phyloP scores from a whole-genome alignment of 2,797 vertebrate genomes.

The Galagoides demidoff region DNA sequence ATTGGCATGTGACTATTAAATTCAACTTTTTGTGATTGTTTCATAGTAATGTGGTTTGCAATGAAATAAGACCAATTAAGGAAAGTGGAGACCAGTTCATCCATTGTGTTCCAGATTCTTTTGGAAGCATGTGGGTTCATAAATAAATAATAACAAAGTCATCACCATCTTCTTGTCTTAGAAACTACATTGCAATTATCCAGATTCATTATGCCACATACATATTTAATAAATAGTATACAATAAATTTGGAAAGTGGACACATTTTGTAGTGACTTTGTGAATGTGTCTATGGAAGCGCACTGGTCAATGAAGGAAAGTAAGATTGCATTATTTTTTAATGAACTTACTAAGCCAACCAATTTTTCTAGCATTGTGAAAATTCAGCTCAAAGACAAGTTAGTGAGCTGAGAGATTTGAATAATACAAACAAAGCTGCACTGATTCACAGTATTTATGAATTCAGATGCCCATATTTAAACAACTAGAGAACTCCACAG shows the following conservation, averaged over 20 bases:
- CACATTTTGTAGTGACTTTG: constrained; percentile 21
- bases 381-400: neutral
- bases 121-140: constrained; percentile 35
- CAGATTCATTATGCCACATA: neutral
- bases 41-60: neutral
- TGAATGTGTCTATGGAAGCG: neutral
- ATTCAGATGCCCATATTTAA: neutral
- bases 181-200: constrained; percentile 19
- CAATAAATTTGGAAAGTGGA: constrained; percentile 35
- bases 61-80: constrained; percentile 37
- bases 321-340: neutral
- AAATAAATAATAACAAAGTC: constrained; percentile 45
- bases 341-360: neutral
- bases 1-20: neutral
- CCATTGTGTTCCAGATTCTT: constrained; percentile 45
- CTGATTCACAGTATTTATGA: neutral
- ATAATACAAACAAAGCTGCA: neutral
- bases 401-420: neutral
- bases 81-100: constrained; percentile 8
- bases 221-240: constrained; percentile 13
- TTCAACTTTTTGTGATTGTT: neutral
- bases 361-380: neutral
- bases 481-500: neutral
- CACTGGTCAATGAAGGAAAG: neutral
- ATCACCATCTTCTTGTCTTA: neutral